Conservation (phyloP, 1,140 invertebrate species). For the Chelonus insularis region DNA sequence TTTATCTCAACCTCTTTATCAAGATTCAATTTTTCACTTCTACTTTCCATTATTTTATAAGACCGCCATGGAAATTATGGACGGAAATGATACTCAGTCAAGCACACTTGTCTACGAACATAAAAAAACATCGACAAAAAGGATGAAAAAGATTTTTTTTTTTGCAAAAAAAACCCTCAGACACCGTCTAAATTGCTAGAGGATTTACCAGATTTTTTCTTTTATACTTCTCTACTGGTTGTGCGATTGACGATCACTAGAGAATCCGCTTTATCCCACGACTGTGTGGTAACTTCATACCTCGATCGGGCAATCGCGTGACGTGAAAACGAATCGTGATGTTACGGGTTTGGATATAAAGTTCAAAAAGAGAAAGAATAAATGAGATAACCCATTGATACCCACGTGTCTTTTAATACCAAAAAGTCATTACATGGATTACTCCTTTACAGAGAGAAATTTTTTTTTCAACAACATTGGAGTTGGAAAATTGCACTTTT, state of each 20-base stretch:
- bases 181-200: conserved; percentile 6
- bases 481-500: no score
- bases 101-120: no score
- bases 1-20: no score
- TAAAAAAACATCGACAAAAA: neutral
- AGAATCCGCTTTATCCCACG: neutral
- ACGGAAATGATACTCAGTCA: no score
- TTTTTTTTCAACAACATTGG: no score
- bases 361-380: neutral
- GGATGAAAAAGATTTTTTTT: no score
- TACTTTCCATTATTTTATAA: no score
- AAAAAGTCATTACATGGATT: neutral
- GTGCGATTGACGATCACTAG: conserved; percentile 2
- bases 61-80: no score
- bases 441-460: no score
- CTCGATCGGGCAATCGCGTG: conserved; percentile 12
- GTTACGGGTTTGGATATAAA: neutral
- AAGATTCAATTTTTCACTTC: no score
- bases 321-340: conserved; percentile 14
- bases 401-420: no score
- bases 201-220: conserved; percentile 11
- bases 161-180: no score
- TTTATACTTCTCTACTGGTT: conserved; percentile 4
- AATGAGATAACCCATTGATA: neutral
- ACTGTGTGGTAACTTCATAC: neutral